Conservation (phyloP, 2,113 vertebrate genomes). For the Psittacara wagleri region DNA sequence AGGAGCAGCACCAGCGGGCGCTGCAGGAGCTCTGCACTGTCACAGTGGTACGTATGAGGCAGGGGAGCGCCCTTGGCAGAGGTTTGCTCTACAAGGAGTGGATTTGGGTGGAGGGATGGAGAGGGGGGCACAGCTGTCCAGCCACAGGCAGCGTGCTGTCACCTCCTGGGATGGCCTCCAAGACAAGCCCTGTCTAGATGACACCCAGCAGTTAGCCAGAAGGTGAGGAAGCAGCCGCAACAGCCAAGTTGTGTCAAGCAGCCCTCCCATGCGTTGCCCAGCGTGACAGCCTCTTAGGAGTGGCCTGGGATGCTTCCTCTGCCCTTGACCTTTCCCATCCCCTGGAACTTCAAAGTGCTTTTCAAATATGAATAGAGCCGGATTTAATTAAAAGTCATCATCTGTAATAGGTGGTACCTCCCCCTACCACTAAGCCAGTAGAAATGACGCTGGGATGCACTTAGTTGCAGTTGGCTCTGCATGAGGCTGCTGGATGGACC, state of each 20-base stretch:
- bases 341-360: constrained; percentile 18
- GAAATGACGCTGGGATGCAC: neutral
- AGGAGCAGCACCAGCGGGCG: constrained; percentile 68
- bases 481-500: neutral
- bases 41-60: constrained; percentile 72
- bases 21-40: constrained; percentile 86
- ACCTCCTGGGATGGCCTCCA: neutral
- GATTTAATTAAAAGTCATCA: constrained; percentile 47
- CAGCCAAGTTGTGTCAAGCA: neutral
- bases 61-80: fast-evolving
- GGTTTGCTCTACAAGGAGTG: neutral
- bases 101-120: neutral
- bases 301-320: neutral
- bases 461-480: neutral
- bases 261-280: fast-evolving
- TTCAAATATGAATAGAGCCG: neutral
- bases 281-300: neutral
- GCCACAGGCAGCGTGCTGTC: neutral
- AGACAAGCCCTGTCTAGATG: neutral
- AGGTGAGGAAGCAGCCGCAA: neutral
- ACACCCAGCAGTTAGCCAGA: neutral
- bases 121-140: neutral
- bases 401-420: neutral
- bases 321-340: neutral
- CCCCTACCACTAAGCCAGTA: neutral